Evolutionary conservation across 2,888 invertebrate genomes (phyloP).

Genomic region (Rhorus exstirpatorius): DNA sequence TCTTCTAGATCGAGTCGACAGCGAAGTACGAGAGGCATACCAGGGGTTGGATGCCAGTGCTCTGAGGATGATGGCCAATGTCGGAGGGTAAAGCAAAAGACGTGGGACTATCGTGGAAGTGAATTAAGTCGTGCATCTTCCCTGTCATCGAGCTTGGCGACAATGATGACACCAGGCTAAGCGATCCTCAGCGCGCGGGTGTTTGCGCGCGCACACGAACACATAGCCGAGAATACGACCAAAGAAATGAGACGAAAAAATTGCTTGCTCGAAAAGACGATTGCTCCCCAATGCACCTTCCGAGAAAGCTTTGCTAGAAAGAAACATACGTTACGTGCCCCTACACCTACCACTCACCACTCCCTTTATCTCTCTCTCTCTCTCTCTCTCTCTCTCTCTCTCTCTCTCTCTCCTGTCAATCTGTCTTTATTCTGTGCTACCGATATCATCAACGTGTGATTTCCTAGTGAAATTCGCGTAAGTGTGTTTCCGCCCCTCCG

Average conservation of each 20-base stretch:
- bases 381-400: neutral
- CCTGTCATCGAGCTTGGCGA: conserved; percentile 42
- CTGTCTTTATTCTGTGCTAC: no score
- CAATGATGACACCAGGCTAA: conserved; percentile 8
- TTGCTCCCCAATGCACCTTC: conserved; percentile 34
- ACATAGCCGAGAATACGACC: conserved; percentile 18
- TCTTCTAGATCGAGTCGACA: neutral
- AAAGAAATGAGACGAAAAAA: conserved; percentile 21
- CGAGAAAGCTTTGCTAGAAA: conserved; percentile 15
- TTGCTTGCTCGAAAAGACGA: conserved; percentile 33
- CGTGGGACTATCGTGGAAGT: conserved; percentile 38
- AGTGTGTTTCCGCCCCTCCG: neutral
- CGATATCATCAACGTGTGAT: conserved; percentile 18
- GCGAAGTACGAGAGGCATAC: neutral
- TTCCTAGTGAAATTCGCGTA: conserved; percentile 7
- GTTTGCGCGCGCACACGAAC: conserved; percentile 1
- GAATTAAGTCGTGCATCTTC: conserved; percentile 66
- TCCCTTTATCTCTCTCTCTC: neutral
- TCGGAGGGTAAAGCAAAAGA: neutral
- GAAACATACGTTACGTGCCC: conserved; percentile 18
- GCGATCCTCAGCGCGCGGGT: neutral
- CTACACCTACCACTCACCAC: neutral
- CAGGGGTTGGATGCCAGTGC: conserved; percentile 12
- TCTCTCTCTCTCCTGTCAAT: neutral
- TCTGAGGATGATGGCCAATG: conserved; percentile 14